These are phyloP conservation scores for Mimumesa dahlbomi DNA, from an alignment of 2,888 invertebrate species.

Conservation along the genomic window DNA sequence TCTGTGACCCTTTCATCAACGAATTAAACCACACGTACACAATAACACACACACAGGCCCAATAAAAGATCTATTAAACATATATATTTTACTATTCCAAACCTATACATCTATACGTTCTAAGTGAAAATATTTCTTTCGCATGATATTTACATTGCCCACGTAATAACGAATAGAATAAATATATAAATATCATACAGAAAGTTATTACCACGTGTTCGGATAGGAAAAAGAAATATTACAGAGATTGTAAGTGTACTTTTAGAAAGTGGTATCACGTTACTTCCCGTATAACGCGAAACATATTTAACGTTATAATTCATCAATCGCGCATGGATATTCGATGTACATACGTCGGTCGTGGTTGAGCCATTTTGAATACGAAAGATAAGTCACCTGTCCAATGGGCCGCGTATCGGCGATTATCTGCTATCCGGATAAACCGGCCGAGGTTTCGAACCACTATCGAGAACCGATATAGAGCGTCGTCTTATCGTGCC, in stretches of 20 bases:
- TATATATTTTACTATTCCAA: too few species aligned
- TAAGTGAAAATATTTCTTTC: too few species aligned
- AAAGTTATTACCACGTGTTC: too few species aligned
- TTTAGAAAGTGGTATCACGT: conserved; percentile 47
- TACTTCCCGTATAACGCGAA: conserved; percentile 30
- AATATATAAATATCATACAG: neutral
- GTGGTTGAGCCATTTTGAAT: conserved; percentile 67
- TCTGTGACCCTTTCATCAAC: conserved; percentile 28
- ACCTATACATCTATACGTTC: too few species aligned
- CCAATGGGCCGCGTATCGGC: conserved; percentile 66
- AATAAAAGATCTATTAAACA: too few species aligned
- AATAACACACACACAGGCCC: neutral
- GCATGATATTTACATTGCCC: too few species aligned
- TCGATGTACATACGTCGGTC: conserved; percentile 3
- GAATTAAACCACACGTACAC: neutral
- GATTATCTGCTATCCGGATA: conserved; percentile 76
- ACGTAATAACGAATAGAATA: neutral
- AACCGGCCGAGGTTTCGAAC: conserved; percentile 70
- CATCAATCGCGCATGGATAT: conserved; percentile 46
- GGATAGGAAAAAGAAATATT: too few species aligned
- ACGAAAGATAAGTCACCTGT: conserved; percentile 77
- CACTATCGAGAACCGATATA: conserved; percentile 71
- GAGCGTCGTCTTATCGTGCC: conserved; percentile 69
- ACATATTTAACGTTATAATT: conserved; percentile 45
- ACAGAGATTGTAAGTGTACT: conserved; percentile 32